Evolutionary conservation across 2,888 invertebrate genomes (phyloP).

Genomic region (Gonocerus acuteangulatus): DNA sequence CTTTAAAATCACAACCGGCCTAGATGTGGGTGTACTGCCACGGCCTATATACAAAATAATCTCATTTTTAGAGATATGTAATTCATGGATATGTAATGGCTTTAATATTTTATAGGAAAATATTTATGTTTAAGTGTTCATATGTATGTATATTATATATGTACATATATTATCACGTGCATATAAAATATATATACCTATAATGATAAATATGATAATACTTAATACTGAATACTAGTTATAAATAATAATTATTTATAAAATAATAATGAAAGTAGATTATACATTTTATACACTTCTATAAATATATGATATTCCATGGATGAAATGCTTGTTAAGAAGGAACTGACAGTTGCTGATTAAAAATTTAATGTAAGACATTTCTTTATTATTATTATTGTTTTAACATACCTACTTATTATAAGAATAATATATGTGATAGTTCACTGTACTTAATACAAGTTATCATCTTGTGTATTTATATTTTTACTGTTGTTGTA

Average conservation of each 20-base stretch:
- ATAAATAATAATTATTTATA: slow-evolving; percentile 24
- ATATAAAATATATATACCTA: slow-evolving; percentile 11
- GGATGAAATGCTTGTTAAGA: slow-evolving; percentile 8
- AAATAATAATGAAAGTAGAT: slow-evolving; percentile 28
- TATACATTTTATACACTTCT: slow-evolving; percentile 33
- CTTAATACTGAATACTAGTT: slow-evolving; percentile 20
- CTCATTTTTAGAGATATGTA: slow-evolving; percentile 24
- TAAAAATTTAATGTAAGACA: neutral
- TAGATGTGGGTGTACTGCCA: slow-evolving; percentile 22
- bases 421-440: slow-evolving; percentile 10
- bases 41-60: slow-evolving; percentile 21
- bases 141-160: slow-evolving; percentile 24
- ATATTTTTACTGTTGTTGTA: neutral
- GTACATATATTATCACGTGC: slow-evolving; percentile 1
- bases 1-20: slow-evolving; percentile 18
- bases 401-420: slow-evolving; percentile 3
- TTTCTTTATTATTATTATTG: neutral
- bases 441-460: neutral
- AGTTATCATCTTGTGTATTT: too few relatives aligned
- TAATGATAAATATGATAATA: neutral
- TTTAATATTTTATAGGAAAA: slow-evolving; percentile 35
- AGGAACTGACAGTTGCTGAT: slow-evolving; percentile 11
- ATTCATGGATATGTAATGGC: slow-evolving; percentile 32
- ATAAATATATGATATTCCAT: slow-evolving; percentile 16
- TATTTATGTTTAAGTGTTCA: slow-evolving; percentile 34